Base-by-base conservation (phyloP, 2,113 vertebrate species). In the Mus pahari region DNA sequence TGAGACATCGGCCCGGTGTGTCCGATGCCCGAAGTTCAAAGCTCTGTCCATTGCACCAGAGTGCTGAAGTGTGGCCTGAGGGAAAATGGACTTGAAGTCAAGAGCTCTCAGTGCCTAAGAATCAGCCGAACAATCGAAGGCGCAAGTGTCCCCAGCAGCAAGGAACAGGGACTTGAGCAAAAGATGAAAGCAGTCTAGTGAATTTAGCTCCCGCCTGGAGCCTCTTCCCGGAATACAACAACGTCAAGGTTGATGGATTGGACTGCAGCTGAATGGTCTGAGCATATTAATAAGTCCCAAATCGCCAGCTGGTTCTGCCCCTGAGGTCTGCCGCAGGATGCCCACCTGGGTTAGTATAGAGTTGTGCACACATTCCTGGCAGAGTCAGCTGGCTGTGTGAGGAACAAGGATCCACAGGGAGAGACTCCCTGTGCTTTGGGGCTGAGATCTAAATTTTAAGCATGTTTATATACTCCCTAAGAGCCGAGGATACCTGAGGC, bases 341-440 rank as follows among this genome's bases (percentile, higher is more conserved):
- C 50, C 64, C 14, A 0, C 5, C 42, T 50, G 16, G 0, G 0
- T n/a, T 28, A 6, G 39, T 50, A 9, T 0, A 24, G 55, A 81
- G 58, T 1, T 19, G 24, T 10, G 1, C 55, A 0, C 5, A 0
- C 0, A 2, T 73, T 39, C 39, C 17, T 3, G 0, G 53, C 64
- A 42, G 13, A 1, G 55, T 33, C 50, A 0, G 53, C 50, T 12
- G n/a, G 42, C 45, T 24, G 28, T 6, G 5, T 0, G 0, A 33
- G 19, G 24, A 1, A 26, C 42, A 16, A 20, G n/a, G 42, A 33
- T 36, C 73, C 53, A 0, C 5, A 8, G 26, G 19, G 50, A 13
- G 20, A 20, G 0, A 4, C 42, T 36, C 55, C 82, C 20, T 4
- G 1, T 1, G 1, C 26, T 33, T 62, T 17, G 36, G 26, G 48